phyloP scores from a whole-genome alignment of 2,113 vertebrate genomes.

The Oncorhynchus gorbuscha region DNA sequence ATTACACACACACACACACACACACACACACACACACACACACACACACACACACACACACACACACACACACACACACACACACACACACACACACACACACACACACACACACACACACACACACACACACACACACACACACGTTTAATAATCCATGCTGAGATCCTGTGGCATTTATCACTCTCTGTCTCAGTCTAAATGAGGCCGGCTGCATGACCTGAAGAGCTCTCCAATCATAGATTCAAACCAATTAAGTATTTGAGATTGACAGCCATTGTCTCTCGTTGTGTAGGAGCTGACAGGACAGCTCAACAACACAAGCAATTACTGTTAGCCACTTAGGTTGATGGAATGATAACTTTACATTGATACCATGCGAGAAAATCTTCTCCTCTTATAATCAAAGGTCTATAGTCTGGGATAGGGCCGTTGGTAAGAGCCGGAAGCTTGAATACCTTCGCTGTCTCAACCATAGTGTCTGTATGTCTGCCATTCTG shows the following conservation, averaged over 20 bases:
- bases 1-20: slow-evolving; percentile 10
- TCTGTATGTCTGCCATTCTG: background rate
- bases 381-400: background rate
- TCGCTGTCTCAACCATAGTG: background rate
- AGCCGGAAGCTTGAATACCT: background rate
- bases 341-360: background rate
- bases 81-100: slow-evolving; percentile 15
- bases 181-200: slow-evolving; percentile 7
- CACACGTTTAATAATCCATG: slow-evolving; percentile 60
- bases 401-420: too few species aligned
- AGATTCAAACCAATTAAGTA: slow-evolving; percentile 31
- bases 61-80: slow-evolving; percentile 15
- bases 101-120: too few species aligned
- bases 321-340: background rate
- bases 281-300: background rate
- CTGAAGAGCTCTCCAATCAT: slow-evolving; percentile 21
- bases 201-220: slow-evolving; percentile 6
- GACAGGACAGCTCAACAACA: background rate
- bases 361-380: background rate
- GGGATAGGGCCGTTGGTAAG: background rate
- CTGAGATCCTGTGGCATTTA: slow-evolving; percentile 40
- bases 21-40: slow-evolving; percentile 15
- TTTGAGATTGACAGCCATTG: slow-evolving; percentile 16
- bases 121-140: slow-evolving; percentile 4
- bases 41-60: slow-evolving; percentile 15